These are phyloP conservation scores for Zingel zingel DNA, from an alignment of 2,113 vertebrate species.

Conservation along the genomic window DNA sequence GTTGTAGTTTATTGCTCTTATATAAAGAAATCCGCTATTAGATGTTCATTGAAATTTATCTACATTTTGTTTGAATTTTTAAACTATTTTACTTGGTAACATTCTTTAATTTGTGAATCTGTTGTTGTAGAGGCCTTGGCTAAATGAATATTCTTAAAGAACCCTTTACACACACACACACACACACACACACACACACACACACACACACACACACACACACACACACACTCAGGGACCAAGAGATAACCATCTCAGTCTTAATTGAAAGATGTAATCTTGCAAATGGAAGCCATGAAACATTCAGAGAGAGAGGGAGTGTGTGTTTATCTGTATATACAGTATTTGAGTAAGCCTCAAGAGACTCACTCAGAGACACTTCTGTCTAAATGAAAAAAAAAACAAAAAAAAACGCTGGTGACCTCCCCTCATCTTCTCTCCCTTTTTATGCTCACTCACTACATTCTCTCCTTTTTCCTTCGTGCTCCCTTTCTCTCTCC, in stretches of 20 bases:
- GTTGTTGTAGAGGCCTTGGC: background rate
- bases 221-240: background rate
- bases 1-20: background rate
- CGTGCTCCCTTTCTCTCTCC: background rate
- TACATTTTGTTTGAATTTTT: background rate
- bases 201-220: constrained; percentile 17
- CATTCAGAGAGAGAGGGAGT: constrained; percentile 49
- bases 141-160: constrained; percentile 29
- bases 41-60: background rate
- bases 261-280: constrained; percentile 83
- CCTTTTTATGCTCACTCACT: background rate
- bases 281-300: constrained; percentile 77
- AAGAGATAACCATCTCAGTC: constrained; percentile 72
- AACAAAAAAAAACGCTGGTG: constrained; percentile 4
- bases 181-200: constrained; percentile 11
- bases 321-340: constrained; percentile 6
- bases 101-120: background rate
- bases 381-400: constrained; percentile 33
- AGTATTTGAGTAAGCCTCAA: constrained; percentile 43
- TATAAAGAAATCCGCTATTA: background rate
- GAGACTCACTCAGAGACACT: constrained; percentile 54
- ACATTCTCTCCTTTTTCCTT: background rate
- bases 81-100: background rate
- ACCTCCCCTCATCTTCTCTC: constrained; percentile 23
- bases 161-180: background rate